Percentiles rank a stretch among this genome's conserved stretches.
phyloP scores from a whole-genome alignment of 2,113 vertebrate genomes.

The Brienomyrus brachyistius region DNA sequence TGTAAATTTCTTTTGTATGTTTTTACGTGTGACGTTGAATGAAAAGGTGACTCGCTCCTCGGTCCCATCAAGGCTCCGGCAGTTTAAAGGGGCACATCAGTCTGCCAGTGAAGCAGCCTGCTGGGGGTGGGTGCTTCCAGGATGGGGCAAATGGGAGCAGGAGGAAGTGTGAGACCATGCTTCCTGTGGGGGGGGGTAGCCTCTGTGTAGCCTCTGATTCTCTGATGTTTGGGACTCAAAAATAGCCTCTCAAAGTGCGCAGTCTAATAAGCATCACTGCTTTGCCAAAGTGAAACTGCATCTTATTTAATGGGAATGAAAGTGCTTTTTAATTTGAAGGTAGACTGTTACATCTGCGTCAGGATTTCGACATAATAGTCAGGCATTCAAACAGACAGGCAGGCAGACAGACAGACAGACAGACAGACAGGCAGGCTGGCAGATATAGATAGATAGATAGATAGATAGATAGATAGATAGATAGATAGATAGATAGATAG shows the following conservation, averaged over 20 bases:
- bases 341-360: not conserved
- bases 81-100: not conserved
- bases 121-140: not conserved
- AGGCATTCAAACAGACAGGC: not conserved
- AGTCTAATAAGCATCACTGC: not conserved
- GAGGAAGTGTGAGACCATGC: not conserved
- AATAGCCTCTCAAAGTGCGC: not conserved
- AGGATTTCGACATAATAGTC: not conserved
- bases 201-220: not conserved
- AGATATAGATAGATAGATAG: fast-evolving
- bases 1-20: too few species aligned
- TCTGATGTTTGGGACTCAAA: not conserved
- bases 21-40: not conserved
- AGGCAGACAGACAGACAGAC: not conserved
- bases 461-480: not conserved
- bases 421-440: not conserved
- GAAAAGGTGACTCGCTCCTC: not conserved
- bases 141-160: not conserved
- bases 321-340: not conserved
- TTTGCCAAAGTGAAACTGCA: not conserved
- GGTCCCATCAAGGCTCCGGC: not conserved
- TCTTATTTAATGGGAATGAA: not conserved
- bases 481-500: too few species aligned
- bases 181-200: not conserved
- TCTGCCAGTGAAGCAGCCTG: not conserved